Evolutionary conservation across 2,113 vertebrate genomes (phyloP).

Genomic region (Chloropsis cyanopogon): DNA sequence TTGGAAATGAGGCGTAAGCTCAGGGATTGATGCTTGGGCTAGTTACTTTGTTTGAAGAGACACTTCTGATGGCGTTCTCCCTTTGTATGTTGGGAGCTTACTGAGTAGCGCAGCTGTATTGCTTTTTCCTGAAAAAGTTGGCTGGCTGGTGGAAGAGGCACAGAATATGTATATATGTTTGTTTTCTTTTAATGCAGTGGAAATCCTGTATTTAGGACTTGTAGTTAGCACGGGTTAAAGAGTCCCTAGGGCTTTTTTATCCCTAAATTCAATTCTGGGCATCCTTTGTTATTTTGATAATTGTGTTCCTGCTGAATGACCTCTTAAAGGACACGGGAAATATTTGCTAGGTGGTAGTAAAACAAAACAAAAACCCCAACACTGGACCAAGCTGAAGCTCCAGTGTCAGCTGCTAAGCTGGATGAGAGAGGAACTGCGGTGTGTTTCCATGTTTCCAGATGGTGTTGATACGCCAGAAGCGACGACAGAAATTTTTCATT

Average conservation of each 20-base stretch:
- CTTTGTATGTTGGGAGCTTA: background rate
- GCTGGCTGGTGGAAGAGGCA: background rate
- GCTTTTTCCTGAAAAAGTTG: background rate
- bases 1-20: background rate
- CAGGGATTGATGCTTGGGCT: background rate
- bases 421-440: background rate
- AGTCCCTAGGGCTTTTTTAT: background rate
- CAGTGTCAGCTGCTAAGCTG: background rate
- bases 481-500: background rate
- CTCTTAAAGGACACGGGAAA: background rate
- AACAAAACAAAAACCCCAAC: background rate
- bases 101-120: background rate
- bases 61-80: background rate
- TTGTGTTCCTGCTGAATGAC: background rate
- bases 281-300: background rate
- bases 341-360: background rate
- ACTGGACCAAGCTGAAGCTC: background rate
- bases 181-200: background rate
- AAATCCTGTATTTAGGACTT: background rate
- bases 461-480: background rate
- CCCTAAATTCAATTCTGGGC: background rate
- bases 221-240: background rate
- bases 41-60: background rate
- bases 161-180: background rate
- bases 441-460: background rate